Evolutionary conservation across 2,113 vertebrate species (phyloP).

Genomic region (Pogona vitticeps): DNA sequence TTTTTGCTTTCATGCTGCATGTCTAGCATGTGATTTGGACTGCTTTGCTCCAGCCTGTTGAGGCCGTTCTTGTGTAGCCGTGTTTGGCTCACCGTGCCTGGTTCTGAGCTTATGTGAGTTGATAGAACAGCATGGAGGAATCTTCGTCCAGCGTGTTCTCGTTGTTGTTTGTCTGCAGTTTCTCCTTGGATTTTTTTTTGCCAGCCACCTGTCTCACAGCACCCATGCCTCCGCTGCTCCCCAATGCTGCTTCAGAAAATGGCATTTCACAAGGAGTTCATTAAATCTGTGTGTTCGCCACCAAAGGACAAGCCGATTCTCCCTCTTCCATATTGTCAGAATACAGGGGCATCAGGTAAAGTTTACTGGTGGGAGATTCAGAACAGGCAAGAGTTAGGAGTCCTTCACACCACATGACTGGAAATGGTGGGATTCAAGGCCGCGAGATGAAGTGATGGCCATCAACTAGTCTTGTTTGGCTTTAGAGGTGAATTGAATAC

Average conservation of each 20-base stretch:
- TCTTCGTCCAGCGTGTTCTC: not conserved
- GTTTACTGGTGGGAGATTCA: not conserved
- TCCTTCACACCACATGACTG: not conserved
- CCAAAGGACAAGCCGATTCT: not conserved
- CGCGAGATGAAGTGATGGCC: not conserved
- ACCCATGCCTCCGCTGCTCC: not conserved
- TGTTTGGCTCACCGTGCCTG: not conserved
- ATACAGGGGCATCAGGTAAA: not conserved
- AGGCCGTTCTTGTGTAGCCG: not conserved
- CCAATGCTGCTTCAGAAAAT: no score
- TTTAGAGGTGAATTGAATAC: not conserved
- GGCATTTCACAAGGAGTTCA: not conserved
- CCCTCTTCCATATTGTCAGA: not conserved
- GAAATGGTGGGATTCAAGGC: not conserved
- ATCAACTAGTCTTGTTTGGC: not conserved
- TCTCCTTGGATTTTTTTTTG: not conserved
- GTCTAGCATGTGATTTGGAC: not conserved
- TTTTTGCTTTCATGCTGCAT: not conserved
- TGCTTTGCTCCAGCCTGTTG: no score
- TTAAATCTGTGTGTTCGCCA: not conserved
- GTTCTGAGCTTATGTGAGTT: not conserved
- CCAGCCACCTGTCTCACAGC: no score
- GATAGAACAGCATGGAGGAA: not conserved
- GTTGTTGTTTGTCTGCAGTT: not conserved
- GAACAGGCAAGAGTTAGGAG: not conserved